These are phyloP conservation scores for Anolis apletophallus DNA, from an alignment of 2,797 vertebrate species.

Conservation along the genomic window DNA sequence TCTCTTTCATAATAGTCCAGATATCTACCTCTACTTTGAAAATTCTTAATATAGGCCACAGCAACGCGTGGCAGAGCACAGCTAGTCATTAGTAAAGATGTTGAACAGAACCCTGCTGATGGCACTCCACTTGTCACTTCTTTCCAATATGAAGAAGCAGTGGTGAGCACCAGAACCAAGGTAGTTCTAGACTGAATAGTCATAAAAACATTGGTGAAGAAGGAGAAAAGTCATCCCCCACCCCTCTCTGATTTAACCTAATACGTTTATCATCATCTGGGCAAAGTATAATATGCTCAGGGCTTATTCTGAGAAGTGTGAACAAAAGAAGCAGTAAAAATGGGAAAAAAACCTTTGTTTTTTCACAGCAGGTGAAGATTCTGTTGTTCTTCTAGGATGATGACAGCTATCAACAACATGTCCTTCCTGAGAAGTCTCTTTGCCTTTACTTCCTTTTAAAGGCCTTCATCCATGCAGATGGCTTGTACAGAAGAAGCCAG, in stretches of 20 bases:
- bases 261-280: background rate
- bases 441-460: background rate
- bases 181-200: too few species aligned
- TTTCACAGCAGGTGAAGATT: background rate
- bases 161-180: too few species aligned
- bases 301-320: background rate
- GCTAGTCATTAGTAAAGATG: too few species aligned
- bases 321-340: background rate
- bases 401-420: background rate
- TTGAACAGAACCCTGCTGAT: too few species aligned
- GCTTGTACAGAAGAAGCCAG: background rate
- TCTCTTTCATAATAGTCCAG: too few species aligned
- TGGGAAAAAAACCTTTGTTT: background rate
- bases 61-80: too few species aligned
- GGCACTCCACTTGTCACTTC: too few species aligned
- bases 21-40: too few species aligned
- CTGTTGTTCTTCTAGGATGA: background rate
- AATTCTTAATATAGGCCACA: too few species aligned
- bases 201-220: background rate
- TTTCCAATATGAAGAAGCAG: too few species aligned
- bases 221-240: background rate
- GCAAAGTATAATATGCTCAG: background rate
- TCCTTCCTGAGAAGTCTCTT: background rate
- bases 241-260: too few species aligned
- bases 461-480: background rate